Evolutionary conservation across 1,140 invertebrate species (phyloP), one percentile per base, ranked within the genome.

Genomic region (Drosophila lacteicornis): DNA sequence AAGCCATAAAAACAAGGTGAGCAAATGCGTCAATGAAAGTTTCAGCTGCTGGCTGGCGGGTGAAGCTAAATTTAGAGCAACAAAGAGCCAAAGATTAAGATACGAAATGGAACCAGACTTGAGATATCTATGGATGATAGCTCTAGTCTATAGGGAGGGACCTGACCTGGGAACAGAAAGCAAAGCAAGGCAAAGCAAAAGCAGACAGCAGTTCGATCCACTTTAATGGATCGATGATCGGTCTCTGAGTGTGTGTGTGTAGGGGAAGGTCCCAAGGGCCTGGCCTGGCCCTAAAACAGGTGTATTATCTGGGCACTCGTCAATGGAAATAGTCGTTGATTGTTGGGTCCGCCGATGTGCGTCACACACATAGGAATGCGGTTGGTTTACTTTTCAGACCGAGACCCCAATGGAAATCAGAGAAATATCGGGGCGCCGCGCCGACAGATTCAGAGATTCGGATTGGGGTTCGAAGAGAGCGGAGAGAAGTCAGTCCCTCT

Each of bases 1-100:
- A 62, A 45, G 36, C 45, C 25, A 75, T 75, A 62, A 78, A 78
- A 83, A 88, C 83, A 87, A 87, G 83, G 83, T 87, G 80, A 87
- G 65, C 84, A 77, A 88, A 87, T 87, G 73, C 83, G 83, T 87
- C 83, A 88, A 87, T 87, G 80, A 88, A 88, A 88, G 84, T 87
- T 68, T 51, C 42, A 63, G 60, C 77, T 60, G 69, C 40, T n/a
- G 47, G 63, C 67, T 25, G 46, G 22, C 46, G 19, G 51, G 33
- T 13, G 15, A 25, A n/a, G 19, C 19, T 85, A 86, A 85, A 81
- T 85, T 74, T 78, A 85, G 58, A 79, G 56, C 33, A 50, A 73
- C 27, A 50, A 74, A 47, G 22, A 67, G 30, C 12, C 30, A 51
- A 13, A 42, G 15, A 71, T 60, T 58, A 46, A 71, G 67, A 69